These are phyloP conservation scores for Eupithecia pulchellata DNA, from an alignment of 2,888 invertebrate species.

Conservation along the genomic window DNA sequence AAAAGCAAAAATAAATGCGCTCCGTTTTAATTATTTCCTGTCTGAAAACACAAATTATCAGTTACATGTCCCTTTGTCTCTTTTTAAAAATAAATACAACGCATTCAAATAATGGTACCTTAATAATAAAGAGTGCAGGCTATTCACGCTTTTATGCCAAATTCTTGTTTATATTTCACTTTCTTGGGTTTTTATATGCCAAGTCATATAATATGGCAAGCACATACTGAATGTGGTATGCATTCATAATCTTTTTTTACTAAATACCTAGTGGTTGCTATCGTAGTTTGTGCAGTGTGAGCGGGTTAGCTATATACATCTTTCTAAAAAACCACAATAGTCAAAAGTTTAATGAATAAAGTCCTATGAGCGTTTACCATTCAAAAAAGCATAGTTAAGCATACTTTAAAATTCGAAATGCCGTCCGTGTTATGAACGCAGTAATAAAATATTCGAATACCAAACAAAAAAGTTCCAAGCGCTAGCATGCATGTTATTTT, in stretches of 20 bases:
- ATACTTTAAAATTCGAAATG: not conserved
- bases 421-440: not conserved
- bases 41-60: constrained; percentile 39
- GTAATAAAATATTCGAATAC: constrained; percentile 14
- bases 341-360: not conserved
- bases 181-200: not conserved
- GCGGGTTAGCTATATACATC: not conserved
- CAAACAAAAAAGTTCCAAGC: constrained; percentile 15
- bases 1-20: constrained; percentile 39
- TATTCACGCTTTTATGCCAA: constrained; percentile 20
- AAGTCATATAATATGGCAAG: not conserved
- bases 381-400: not conserved
- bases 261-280: too few species aligned
- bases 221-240: not conserved
- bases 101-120: constrained; percentile 20
- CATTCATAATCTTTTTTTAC: not conserved
- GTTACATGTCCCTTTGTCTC: constrained; percentile 41
- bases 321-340: not conserved
- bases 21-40: constrained; percentile 54
- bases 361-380: not conserved
- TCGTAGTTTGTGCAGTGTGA: not conserved
- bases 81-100: constrained; percentile 34
- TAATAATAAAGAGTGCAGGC: constrained; percentile 22
- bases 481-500: constrained; percentile 24
- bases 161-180: constrained; percentile 19